Percentiles rank a stretch among this genome's conserved stretches.
These are phyloP conservation scores for Hippocampus guttulatus DNA, from an alignment of 2,113 vertebrate genomes.

Conservation along the genomic window DNA sequence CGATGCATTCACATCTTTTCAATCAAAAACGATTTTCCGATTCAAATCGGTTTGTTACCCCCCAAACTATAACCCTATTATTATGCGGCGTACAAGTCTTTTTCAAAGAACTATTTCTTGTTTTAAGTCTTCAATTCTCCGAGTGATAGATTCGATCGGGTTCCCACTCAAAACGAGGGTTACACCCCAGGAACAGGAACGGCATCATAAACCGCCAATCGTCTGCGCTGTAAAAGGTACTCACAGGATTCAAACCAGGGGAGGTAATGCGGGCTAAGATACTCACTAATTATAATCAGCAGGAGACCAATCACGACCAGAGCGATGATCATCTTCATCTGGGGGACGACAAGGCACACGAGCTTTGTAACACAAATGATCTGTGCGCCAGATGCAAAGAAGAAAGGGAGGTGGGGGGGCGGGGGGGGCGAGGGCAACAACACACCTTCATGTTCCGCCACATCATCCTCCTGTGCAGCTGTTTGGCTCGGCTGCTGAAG, in stretches of 20 bases:
- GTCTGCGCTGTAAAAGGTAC: too few relatives aligned
- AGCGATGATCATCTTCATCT: slow-evolving; percentile 91
- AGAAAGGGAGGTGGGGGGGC: neutral
- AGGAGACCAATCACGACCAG: slow-evolving; percentile 81
- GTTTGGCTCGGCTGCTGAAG: slow-evolving; percentile 97
- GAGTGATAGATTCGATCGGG: too few relatives aligned
- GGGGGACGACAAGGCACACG: slow-evolving; percentile 29
- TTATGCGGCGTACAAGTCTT: too few relatives aligned
- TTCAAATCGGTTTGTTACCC: too few relatives aligned
- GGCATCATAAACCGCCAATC: too few relatives aligned
- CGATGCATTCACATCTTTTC: too few relatives aligned
- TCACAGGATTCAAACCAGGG: neutral
- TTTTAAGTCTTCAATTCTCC: too few relatives aligned
- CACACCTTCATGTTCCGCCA: slow-evolving; percentile 94
- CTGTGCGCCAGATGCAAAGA: neutral
- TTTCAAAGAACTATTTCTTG: too few relatives aligned
- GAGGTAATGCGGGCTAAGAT: neutral
- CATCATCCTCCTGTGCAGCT: slow-evolving; percentile 96
- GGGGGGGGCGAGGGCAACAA: neutral
- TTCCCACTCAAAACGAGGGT: too few relatives aligned
- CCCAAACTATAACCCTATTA: too few relatives aligned
- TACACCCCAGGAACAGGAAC: too few relatives aligned
- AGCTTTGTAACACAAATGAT: neutral
- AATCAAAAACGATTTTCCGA: too few relatives aligned
- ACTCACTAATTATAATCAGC: slow-evolving; percentile 93